These are phyloP conservation scores for Cryptophagus acutangulus DNA, from an alignment of 2,888 invertebrate genomes.

Conservation along the genomic window DNA sequence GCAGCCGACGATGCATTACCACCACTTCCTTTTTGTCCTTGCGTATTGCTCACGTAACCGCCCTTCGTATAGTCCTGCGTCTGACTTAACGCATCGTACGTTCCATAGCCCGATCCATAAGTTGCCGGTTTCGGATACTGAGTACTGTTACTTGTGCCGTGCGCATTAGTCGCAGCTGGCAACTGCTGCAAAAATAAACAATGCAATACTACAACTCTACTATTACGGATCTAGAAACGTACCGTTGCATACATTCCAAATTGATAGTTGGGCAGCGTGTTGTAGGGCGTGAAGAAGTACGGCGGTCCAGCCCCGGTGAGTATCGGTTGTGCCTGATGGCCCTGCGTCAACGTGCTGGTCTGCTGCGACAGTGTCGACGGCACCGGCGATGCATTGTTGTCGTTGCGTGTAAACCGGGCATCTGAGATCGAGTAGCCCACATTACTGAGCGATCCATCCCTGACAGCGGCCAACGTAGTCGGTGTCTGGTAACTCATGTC, in stretches of 20 bases:
- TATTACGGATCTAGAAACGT: constrained; percentile 32
- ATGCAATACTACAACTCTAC: background rate
- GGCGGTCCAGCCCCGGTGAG: constrained; percentile 57
- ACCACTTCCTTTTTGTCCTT: constrained; percentile 48
- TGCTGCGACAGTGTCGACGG: constrained; percentile 71
- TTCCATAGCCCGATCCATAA: constrained; percentile 58
- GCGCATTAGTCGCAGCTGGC: constrained; percentile 68
- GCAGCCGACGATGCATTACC: constrained; percentile 42
- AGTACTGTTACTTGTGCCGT: constrained; percentile 62
- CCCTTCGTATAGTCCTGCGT: constrained; percentile 52
- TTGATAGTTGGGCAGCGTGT: constrained; percentile 66
- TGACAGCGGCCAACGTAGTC: constrained; percentile 63
- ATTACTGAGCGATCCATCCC: constrained; percentile 61
- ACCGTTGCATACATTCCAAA: constrained; percentile 69
- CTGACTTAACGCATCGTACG: constrained; percentile 56
- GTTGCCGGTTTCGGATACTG: constrained; percentile 63
- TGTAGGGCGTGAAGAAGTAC: constrained; percentile 66
- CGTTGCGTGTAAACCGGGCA: constrained; percentile 65
- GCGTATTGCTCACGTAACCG: constrained; percentile 49
- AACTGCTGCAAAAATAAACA: constrained; percentile 54
- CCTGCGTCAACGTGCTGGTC: constrained; percentile 55
- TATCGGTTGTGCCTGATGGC: constrained; percentile 56
- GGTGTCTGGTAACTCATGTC: constrained; percentile 72
- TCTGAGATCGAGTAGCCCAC: constrained; percentile 69
- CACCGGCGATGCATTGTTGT: constrained; percentile 77